A percentile compares a stretch with the other conserved stretches of the same genome.
Evolutionary conservation across 2,888 invertebrate species (phyloP).

Genomic region (Calameuta pallipes): DNA sequence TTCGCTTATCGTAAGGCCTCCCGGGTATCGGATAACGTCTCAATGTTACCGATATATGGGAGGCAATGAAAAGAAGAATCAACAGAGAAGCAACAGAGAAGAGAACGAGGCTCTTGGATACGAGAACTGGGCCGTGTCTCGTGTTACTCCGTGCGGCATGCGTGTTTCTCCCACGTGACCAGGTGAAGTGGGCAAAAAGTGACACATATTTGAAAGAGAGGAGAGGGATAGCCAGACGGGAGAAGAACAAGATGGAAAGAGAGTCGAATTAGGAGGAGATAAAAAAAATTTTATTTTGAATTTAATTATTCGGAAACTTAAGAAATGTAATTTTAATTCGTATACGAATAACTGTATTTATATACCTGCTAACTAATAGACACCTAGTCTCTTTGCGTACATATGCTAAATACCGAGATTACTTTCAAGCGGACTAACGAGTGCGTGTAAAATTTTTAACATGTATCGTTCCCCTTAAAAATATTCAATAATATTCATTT

Average conservation of each 20-base stretch:
- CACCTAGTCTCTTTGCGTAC: neutral
- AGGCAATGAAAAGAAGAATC: conserved; percentile 2
- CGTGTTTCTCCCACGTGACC: conserved; percentile 35
- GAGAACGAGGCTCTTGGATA: conserved; percentile 12
- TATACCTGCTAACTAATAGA: neutral
- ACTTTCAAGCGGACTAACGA: neutral
- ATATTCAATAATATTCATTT: neutral
- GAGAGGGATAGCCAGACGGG: neutral
- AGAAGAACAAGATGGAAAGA: neutral
- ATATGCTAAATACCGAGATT: neutral
- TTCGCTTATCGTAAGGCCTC: neutral
- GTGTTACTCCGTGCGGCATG: conserved; percentile 34
- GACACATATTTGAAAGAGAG: conserved; percentile 38
- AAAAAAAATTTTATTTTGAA: conserved; percentile 6
- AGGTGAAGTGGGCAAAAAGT: conserved; percentile 38
- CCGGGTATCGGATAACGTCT: conserved; percentile 22
- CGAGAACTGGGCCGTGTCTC: conserved; percentile 48
- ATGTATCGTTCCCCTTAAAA: neutral
- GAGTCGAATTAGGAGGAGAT: neutral
- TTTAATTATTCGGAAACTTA: conserved; percentile 27
- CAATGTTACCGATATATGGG: conserved; percentile 20
- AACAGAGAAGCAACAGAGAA: conserved; percentile 6
- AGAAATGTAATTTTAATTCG: neutral
- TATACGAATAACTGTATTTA: neutral
- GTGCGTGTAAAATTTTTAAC: neutral